Evolutionary conservation across 2,888 invertebrate genomes (phyloP).

Genomic region (Adelognathus sp.): DNA sequence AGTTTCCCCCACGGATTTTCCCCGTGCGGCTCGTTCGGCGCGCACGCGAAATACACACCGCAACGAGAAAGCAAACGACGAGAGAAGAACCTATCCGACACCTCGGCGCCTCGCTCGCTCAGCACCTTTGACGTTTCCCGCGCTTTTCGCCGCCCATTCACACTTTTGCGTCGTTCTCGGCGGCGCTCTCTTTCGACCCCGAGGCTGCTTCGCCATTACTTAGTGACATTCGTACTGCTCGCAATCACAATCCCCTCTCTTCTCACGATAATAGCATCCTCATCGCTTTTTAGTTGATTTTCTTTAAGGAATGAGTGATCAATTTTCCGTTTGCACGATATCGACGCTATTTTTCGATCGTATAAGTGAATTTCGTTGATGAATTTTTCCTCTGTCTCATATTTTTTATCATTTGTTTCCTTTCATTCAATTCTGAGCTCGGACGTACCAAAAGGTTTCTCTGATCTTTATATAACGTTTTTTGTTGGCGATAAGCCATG

Average conservation of each 20-base stretch:
- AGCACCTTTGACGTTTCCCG: conserved; percentile 54
- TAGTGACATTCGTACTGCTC: neutral
- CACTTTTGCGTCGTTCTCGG: conserved; percentile 35
- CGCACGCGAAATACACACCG: conserved; percentile 34
- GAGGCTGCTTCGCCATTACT: conserved; percentile 6
- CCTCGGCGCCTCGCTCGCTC: conserved; percentile 9
- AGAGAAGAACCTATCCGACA: conserved; percentile 47
- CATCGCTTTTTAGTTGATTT: neutral
- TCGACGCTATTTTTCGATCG: too few relatives aligned
- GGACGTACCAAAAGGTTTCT: too few relatives aligned
- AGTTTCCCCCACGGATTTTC: conserved; percentile 37
- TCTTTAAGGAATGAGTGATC: neutral
- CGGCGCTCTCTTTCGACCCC: conserved; percentile 9
- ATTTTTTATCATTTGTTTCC: neutral
- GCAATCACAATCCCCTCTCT: too few relatives aligned
- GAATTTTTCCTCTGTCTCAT: neutral
- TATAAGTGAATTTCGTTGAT: too few relatives aligned
- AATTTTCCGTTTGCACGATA: neutral
- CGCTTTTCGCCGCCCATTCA: conserved; percentile 59
- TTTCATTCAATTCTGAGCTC: too few relatives aligned
- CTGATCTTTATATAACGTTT: too few relatives aligned
- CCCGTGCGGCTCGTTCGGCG: neutral
- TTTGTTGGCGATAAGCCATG: too few relatives aligned
- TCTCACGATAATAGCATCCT: neutral
- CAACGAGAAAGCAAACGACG: conserved; percentile 12